A percentile compares a stretch with the other conserved stretches of the same genome.
phyloP scores from a whole-genome alignment of 2,888 invertebrate genomes.

The Nasonovia ribisnigri region DNA sequence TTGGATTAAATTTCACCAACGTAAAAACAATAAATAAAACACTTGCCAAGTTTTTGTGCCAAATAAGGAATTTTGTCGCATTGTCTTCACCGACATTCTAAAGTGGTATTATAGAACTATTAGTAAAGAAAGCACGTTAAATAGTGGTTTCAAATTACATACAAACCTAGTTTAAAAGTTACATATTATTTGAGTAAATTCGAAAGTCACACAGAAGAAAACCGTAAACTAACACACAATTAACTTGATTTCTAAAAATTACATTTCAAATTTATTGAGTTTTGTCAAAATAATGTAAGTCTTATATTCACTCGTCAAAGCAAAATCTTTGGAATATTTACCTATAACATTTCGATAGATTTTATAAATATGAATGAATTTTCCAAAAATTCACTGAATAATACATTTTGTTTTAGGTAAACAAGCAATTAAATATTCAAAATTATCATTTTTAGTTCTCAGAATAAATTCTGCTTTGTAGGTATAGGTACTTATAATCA shows the following conservation, averaged over 20 bases:
- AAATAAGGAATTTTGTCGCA: constrained; percentile 53
- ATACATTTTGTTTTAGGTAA: constrained; percentile 5
- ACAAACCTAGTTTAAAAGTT: constrained; percentile 15
- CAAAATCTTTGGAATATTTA: background rate
- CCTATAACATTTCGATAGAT: background rate
- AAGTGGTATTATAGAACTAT: background rate
- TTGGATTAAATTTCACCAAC: constrained; percentile 50
- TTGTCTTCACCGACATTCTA: constrained; percentile 36
- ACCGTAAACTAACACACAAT: background rate
- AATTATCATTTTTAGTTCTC: constrained; percentile 20
- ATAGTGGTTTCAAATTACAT: constrained; percentile 30
- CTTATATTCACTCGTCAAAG: background rate
- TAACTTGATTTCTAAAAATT: background rate
- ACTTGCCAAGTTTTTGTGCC: constrained; percentile 58
- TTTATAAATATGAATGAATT: constrained; percentile 21
- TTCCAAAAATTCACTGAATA: constrained; percentile 3
- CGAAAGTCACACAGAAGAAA: constrained; percentile 46
- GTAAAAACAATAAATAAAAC: constrained; percentile 16
- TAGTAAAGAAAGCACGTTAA: constrained; percentile 47
- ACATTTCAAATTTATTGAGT: background rate
- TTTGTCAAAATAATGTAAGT: background rate
- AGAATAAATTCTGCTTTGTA: background rate
- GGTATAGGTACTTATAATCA: background rate
- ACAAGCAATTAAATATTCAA: constrained; percentile 37
- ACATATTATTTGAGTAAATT: constrained; percentile 25